Conservation (phyloP, 2,888 invertebrate species). For the Fragum fragum region DNA sequence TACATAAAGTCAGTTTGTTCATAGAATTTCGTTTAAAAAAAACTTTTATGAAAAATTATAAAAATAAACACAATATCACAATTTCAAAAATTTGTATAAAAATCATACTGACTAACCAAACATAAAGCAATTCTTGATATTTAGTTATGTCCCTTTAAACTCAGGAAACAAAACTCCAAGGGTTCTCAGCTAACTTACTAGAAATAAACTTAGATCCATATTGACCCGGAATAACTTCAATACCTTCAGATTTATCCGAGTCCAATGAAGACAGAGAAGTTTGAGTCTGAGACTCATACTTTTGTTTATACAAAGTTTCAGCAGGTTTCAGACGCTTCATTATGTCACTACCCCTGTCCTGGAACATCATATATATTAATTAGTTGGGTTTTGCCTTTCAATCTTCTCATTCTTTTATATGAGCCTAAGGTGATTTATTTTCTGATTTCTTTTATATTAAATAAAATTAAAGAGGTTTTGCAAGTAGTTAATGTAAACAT, state of each 20-base stretch:
- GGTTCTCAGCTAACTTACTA: conserved; percentile 58
- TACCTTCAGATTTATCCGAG: conserved; percentile 63
- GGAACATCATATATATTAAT: conserved; percentile 1
- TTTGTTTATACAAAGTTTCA: conserved; percentile 66
- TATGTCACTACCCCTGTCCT: conserved; percentile 61
- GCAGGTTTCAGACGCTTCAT: conserved; percentile 70
- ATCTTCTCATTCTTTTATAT: too few species aligned
- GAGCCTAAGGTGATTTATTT: too few species aligned
- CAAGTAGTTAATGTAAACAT: too few species aligned
- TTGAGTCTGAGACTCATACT: conserved; percentile 49
- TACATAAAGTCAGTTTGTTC: too few species aligned
- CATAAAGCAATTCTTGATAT: too few species aligned
- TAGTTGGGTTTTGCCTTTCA: too few species aligned
- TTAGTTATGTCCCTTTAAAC: conserved; percentile 56
- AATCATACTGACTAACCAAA: too few species aligned
- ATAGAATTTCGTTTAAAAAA: background rate
- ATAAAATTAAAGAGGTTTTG: too few species aligned
- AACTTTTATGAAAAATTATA: too few species aligned
- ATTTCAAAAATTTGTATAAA: too few species aligned
- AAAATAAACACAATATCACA: too few species aligned
- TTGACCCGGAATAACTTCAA: conserved; percentile 65
- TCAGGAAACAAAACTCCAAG: conserved; percentile 4
- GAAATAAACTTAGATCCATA: conserved; percentile 69
- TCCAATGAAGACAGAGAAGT: conserved; percentile 53
- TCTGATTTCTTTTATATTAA: too few species aligned